Conservation (phyloP, 2,113 vertebrate species). For the Microcebus tavaratra region DNA sequence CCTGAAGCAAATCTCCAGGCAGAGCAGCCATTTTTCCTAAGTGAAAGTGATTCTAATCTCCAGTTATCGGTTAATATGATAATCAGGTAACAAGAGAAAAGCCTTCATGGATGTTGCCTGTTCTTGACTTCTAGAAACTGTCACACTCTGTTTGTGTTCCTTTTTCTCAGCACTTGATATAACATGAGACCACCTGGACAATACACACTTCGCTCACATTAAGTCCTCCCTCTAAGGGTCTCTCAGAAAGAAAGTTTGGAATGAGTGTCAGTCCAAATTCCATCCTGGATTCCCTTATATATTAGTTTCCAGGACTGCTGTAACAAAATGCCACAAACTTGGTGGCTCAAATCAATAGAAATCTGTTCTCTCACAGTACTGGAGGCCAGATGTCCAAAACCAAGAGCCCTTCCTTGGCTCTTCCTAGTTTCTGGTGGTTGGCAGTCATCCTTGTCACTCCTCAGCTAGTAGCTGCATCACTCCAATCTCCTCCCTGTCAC, state of each 20-base stretch:
- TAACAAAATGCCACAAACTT: background rate
- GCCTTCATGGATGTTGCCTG: background rate
- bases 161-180: background rate
- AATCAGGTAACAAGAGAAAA: background rate
- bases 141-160: background rate
- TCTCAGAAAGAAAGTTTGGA: background rate
- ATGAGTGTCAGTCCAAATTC: background rate
- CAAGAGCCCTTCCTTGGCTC: background rate
- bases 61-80: background rate
- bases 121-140: background rate
- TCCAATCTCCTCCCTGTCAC: background rate
- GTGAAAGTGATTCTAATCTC: background rate
- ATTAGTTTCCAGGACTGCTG: background rate
- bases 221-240: background rate
- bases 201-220: too few species aligned
- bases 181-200: background rate
- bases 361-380: background rate
- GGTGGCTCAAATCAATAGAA: background rate
- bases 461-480: too few species aligned
- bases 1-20: background rate
- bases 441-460: background rate
- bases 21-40: background rate
- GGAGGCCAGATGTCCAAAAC: background rate
- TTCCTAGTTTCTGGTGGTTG: background rate
- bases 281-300: background rate